These are phyloP conservation scores for Mustela nigripes DNA, from an alignment of 2,113 vertebrate species.

Conservation along the genomic window DNA sequence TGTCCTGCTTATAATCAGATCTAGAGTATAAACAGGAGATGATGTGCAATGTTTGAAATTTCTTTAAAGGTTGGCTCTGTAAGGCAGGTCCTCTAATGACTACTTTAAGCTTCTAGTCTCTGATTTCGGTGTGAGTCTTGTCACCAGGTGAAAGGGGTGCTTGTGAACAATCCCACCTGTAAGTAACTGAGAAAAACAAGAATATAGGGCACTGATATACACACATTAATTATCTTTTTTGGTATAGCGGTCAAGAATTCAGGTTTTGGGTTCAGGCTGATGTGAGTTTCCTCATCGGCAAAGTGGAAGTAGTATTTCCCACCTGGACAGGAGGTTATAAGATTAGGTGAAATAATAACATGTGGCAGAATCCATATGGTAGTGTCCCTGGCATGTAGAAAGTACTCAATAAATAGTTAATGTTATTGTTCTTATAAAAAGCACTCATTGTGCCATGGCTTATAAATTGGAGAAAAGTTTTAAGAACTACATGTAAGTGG, in stretches of 20 bases:
- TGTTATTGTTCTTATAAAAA: neutral
- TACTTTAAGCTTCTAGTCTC: neutral
- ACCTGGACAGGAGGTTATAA: neutral
- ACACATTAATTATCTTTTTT: neutral
- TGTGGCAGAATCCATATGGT: neutral
- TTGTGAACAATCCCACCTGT: neutral
- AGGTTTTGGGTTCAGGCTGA: neutral
- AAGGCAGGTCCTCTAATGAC: neutral
- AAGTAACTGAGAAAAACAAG: neutral
- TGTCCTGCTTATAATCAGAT: neutral
- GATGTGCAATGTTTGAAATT: neutral
- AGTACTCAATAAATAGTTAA: neutral
- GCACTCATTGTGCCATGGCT: neutral
- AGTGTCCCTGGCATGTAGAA: neutral
- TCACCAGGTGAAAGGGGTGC: neutral
- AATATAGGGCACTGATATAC: neutral
- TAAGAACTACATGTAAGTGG: neutral
- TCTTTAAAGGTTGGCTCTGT: neutral
- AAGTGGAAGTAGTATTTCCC: neutral
- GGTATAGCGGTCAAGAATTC: neutral
- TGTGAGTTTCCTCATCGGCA: neutral
- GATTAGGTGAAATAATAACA: neutral
- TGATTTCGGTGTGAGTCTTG: neutral
- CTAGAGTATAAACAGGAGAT: neutral
- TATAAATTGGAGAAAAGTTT: conserved; percentile 17